Base-by-base conservation (phyloP, 1,140 invertebrate species). In the Lutraria rhynchaena region DNA sequence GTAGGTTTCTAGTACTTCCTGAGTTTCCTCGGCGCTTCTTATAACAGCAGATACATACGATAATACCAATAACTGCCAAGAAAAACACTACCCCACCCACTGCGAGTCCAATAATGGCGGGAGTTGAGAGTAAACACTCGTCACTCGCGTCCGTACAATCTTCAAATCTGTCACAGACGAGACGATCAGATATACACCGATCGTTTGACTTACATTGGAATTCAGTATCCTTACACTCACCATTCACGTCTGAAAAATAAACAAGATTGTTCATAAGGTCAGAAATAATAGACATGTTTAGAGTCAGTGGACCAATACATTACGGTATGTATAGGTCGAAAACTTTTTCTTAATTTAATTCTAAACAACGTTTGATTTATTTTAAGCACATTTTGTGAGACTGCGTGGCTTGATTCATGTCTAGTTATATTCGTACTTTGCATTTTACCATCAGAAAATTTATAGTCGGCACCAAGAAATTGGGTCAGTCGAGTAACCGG, bases 141-240 rank as follows among this genome's bases (percentile, higher is more conserved):
- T 78, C 75, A 46, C 75, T 78, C 7, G 33, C 31, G 37, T 78
- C 75, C 4, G 63, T 9, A 41, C 75, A 78, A 24, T 78, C 75
- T 15, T 55, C 46, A 49, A 65, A 67, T 13, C 46, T 19, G 51
- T 78, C 75, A 46, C 75, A 78, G 11, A 57, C 51, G 27, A 78
- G 51, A 29, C n/a, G 17, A 9, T 65, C 63, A 1, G 61, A 67
- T 19, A 78, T 69, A 31, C 75, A 78, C 9, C 75, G 61, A 13
- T 53, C 19, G 31, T 37, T 78, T 24, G 75, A 78, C n/a, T n/a
- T n/a, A 60, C 75, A 78, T 46, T 78, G 75, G 22, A 78, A 78
- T 33, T 78, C 75, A 1, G 19, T 51, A 27, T 44, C 29, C 29
- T 76, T n/a, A 53, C 74, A 76, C 1, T 46, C 31, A 27, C 61